phyloP scores from a whole-genome alignment of 2,797 vertebrate genomes.

The Chloroceryle inda region DNA sequence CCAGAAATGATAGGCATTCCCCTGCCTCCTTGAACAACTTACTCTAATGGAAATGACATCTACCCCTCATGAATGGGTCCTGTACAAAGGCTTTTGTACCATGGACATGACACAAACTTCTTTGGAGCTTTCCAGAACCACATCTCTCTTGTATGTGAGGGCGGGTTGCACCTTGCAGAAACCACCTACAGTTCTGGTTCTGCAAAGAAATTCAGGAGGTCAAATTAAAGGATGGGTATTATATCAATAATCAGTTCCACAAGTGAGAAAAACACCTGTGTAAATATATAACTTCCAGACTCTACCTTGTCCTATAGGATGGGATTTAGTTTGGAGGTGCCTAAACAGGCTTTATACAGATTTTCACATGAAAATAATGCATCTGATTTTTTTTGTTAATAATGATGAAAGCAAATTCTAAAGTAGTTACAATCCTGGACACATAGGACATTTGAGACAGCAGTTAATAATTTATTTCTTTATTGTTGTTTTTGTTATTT shows the following conservation, averaged over 20 bases:
- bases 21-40: slow-evolving; percentile 31
- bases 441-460: not conserved
- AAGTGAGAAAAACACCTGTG: not conserved
- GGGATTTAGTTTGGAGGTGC: not conserved
- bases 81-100: not conserved
- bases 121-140: not conserved
- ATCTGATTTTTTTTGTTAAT: not conserved
- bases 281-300: not conserved
- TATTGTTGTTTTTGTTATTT: not conserved
- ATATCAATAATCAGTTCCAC: not conserved
- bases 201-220: not conserved
- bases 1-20: slow-evolving; percentile 45
- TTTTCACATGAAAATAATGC: not conserved
- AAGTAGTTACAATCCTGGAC: not conserved
- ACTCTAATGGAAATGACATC: slow-evolving; percentile 53
- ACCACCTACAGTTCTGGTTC: not conserved
- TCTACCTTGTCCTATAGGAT: not conserved
- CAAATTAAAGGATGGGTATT: not conserved
- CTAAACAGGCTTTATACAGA: not conserved
- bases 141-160: fast-evolving
- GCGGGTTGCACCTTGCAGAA: not conserved
- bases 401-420: not conserved
- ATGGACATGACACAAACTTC: not conserved
- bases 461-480: not conserved
- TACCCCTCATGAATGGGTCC: slow-evolving; percentile 16